Base-by-base conservation (phyloP, 2,888 invertebrate species). In the Xylocampa areola region DNA sequence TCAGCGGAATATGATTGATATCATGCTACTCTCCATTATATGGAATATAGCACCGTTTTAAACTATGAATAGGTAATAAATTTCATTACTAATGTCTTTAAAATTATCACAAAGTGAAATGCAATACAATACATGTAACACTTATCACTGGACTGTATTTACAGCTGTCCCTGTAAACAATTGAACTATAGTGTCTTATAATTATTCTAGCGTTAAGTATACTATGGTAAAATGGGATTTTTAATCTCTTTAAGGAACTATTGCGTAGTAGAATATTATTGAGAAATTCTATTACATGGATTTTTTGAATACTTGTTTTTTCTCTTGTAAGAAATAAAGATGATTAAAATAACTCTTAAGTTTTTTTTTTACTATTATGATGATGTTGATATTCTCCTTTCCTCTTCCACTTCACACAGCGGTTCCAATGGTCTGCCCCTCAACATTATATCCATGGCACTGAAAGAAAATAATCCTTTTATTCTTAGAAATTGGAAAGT, bases 371-470 rank as follows among this genome's bases (percentile, higher is more conserved):
- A 14, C 5, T 45, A 37, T 51, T 44, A 43, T 21, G 48, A 57
- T 36, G 51, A 49, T 16, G 43, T 35, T 49, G 53, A 55, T 47
- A 64, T 67, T 57, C 41, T 53, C 41, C 35, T 68, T 53, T 41
- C 50, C 2, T 82, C 79, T 4, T 85, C 80, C 36, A 80, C 62
- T 8, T 84, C 79, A 6, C 75, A 53, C 1, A 80, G 53, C 0
- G 73, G 61, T 53, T 90, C 89, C 14, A 91, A 55, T 11, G 76
- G 82, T 32, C 73, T 70, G 0, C 90, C 88, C 58, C 80, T 85
- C 11, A 91, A 68, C 68, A 88, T 63, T 5, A 88, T 41, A 32
- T 91, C 89, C 82, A 89, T 91, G 4, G 68, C 71, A 47, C 90
- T 90, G 82, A 85, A 51, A 55, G 58, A 40, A 61, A 25, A 45